These are phyloP conservation scores for Apaloderma vittatum DNA, from an alignment of 2,113 vertebrate species.

Conservation along the genomic window DNA sequence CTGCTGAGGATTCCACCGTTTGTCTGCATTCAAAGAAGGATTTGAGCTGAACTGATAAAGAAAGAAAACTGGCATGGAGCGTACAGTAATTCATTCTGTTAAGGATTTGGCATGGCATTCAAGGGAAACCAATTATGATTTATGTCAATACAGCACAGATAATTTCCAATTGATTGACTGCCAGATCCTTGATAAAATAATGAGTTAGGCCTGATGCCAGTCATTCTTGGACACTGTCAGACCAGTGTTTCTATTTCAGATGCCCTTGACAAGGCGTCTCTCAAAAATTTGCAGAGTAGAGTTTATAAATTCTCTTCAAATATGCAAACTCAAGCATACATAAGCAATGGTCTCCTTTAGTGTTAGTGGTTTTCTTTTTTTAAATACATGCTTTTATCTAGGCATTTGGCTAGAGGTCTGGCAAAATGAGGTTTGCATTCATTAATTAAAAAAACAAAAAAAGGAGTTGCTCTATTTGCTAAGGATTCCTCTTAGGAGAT, in stretches of 20 bases:
- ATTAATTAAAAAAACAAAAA: constrained; percentile 4
- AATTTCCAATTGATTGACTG: constrained; percentile 83
- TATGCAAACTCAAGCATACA: constrained; percentile 27
- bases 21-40: constrained; percentile 64
- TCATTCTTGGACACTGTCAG: constrained; percentile 47
- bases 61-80: constrained; percentile 63
- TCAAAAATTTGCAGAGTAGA: constrained; percentile 60
- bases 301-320: constrained; percentile 57
- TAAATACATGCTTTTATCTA: neutral
- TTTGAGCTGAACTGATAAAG: constrained; percentile 76
- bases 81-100: constrained; percentile 71
- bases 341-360: neutral
- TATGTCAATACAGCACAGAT: constrained; percentile 82
- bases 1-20: constrained; percentile 43
- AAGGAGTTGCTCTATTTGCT: neutral
- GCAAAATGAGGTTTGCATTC: neutral
- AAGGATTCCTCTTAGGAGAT: neutral
- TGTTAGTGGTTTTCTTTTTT: neutral
- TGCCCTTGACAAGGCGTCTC: constrained; percentile 62
- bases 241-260: constrained; percentile 53
- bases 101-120: constrained; percentile 74
- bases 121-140: constrained; percentile 85
- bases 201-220: constrained; percentile 78
- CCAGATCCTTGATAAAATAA: constrained; percentile 83
- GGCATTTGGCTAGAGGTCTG: neutral